Evolutionary conservation across 2,888 invertebrate genomes (phyloP), one percentile per base, ranked within the genome.

Genomic region (Argyresthia albistria): DNA sequence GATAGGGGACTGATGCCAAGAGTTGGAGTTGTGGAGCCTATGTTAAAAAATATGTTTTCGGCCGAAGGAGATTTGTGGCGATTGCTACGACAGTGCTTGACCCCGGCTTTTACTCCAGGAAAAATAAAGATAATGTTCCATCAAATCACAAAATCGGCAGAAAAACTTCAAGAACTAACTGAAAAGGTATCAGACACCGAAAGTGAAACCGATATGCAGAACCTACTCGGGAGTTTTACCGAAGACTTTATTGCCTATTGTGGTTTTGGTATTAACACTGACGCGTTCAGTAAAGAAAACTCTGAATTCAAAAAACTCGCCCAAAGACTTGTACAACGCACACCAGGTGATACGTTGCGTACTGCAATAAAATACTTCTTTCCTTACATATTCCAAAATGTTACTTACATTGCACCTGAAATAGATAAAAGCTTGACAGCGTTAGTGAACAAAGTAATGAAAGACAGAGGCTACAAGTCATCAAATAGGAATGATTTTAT

Each of bases 71-170:
- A 60, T 46, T 15, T 51, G 8, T 60, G 60, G 60, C 54, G 54
- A 42, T 52, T 60, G 36, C 43, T 60, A 15, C 54, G 60, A 35
- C 56, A 58, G 14, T 50, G 57, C 16, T 51, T 62, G 55, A 59
- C 59, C 8, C 59, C 62, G 1, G 57, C 60, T 0, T 62, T 62
- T 50, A 58, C 59, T 0, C 59, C 55, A 8, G 57, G 56, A 0
- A 62, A 59, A 48, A 51, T 62, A 8, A 59, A 57, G 51, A 57
- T 56, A 2, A 61, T 60, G 59, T 62, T 62, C 54, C 60, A 58
- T 8, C 51, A 59, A 10, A 60, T 61, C 8, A 25, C 55, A 0
- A 57, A 59, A 25, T 47, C 55, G 12, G 54, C 59, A 15, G 58
- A 59, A 35, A 55, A 52, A 37, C 43, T 61, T 2, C 50, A 55